phyloP scores from a whole-genome alignment of 2,113 vertebrate genomes.

The Platycercus adscitus region DNA sequence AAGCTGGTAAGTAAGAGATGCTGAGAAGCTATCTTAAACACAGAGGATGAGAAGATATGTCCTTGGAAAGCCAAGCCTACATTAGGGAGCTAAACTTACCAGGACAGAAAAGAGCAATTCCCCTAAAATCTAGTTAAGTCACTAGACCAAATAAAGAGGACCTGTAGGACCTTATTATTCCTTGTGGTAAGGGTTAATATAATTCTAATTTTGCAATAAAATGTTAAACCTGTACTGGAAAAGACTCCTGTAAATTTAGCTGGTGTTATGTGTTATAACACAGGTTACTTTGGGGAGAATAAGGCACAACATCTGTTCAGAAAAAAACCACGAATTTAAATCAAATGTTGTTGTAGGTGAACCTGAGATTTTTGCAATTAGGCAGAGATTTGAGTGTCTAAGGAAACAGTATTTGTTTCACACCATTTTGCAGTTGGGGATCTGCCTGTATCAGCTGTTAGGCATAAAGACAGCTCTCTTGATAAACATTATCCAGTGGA shows the following conservation, averaged over 20 bases:
- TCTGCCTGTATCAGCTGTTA: not conserved
- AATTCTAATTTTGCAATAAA: not conserved
- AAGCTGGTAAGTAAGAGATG: not conserved
- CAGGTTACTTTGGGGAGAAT: not conserved
- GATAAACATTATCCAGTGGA: not conserved
- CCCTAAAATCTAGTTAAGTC: not conserved
- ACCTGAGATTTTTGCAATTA: not conserved
- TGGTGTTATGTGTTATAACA: not conserved
- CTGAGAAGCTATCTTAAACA: not conserved
- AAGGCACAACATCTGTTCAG: not conserved
- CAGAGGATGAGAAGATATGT: not conserved
- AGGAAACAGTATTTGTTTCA: not conserved
- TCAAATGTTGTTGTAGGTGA: not conserved
- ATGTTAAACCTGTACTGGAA: not conserved
- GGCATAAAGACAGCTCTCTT: not conserved
- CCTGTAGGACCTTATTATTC: not conserved
- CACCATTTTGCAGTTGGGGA: not conserved
- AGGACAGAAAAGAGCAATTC: not conserved
- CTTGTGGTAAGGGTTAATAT: not conserved
- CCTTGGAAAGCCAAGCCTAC: not conserved
- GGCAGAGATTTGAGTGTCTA: not conserved
- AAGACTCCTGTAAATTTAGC: not conserved
- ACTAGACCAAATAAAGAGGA: not conserved
- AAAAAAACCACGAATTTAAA: not conserved
- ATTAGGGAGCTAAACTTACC: not conserved